These are phyloP conservation scores for Dinomys branickii DNA, from an alignment of 2,113 vertebrate species.

Conservation along the genomic window DNA sequence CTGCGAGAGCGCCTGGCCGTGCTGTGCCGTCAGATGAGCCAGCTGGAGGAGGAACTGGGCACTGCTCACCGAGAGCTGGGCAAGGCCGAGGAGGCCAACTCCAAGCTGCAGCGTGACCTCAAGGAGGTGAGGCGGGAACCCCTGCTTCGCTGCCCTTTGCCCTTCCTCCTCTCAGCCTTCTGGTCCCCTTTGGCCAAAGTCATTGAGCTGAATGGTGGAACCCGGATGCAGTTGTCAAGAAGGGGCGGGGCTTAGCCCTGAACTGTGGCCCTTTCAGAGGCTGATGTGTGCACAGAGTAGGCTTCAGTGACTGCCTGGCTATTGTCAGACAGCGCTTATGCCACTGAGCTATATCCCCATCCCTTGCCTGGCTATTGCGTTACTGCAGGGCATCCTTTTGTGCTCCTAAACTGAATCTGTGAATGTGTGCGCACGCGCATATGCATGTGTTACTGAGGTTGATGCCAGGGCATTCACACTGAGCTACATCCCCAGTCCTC, in stretches of 20 bases:
- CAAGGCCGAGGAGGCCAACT: slow-evolving; percentile 93
- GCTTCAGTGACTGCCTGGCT: not conserved
- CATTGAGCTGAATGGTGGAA: not conserved
- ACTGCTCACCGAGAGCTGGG: slow-evolving; percentile 92
- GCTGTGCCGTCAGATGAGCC: slow-evolving; percentile 94
- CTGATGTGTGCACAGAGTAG: not conserved
- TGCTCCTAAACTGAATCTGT: not conserved
- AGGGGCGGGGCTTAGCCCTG: too few relatives aligned
- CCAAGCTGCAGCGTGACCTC: slow-evolving; percentile 94
- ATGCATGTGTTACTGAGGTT: not conserved
- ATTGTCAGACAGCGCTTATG: too few relatives aligned
- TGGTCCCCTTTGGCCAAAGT: not conserved
- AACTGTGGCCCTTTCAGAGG: not conserved
- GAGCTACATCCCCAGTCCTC: not conserved
- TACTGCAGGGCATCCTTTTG: not conserved
- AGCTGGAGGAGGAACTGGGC: slow-evolving; percentile 94
- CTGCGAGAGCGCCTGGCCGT: slow-evolving; percentile 93
- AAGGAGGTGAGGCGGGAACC: slow-evolving; percentile 89
- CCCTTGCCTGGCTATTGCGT: not conserved
- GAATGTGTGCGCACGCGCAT: not conserved
- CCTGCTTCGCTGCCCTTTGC: not conserved
- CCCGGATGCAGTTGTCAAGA: not conserved
- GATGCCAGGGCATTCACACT: not conserved
- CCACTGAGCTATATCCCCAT: too few relatives aligned
- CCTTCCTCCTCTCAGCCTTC: not conserved